phyloP scores from a whole-genome alignment of 2,113 vertebrate species.

The Oncorhynchus kisutch region DNA sequence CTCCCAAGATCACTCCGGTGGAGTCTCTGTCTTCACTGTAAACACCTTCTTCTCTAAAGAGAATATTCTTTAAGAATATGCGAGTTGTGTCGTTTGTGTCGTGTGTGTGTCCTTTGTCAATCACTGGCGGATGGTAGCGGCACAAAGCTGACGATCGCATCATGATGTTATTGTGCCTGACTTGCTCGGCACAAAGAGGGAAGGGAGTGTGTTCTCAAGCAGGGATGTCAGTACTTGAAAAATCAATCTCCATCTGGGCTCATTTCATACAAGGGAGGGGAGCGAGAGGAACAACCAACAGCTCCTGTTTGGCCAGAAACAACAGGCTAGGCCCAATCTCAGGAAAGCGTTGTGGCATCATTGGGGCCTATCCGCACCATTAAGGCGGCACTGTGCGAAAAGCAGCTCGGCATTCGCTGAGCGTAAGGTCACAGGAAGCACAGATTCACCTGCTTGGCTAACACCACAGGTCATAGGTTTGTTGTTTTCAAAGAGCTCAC shows the following conservation, averaged over 20 bases:
- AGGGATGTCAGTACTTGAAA: conserved; percentile 98
- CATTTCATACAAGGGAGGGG: conserved; percentile 88
- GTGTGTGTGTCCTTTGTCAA: conserved; percentile 80
- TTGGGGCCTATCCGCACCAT: conserved; percentile 51
- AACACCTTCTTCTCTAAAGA: conserved; percentile 22
- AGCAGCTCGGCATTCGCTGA: conserved; percentile 45
- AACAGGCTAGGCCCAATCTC: not conserved
- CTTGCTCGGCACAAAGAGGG: conserved; percentile 93
- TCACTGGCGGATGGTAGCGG: conserved; percentile 90
- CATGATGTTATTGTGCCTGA: conserved; percentile 97
- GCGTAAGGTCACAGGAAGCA: conserved; percentile 85
- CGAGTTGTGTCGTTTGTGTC: not conserved
- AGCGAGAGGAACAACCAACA: conserved; percentile 73
- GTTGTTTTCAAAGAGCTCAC: conserved; percentile 49
- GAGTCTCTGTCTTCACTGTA: not conserved
- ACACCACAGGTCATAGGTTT: conserved; percentile 71
- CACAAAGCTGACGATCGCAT: conserved; percentile 91
- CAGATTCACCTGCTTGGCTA: conserved; percentile 70
- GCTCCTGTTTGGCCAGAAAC: not conserved
- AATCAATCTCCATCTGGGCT: conserved; percentile 99
- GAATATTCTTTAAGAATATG: too few species aligned
- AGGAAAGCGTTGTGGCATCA: conserved; percentile 22
- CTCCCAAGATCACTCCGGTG: not conserved
- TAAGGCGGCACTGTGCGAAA: conserved; percentile 68
- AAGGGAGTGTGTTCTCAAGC: conserved; percentile 89